Conservation (phyloP, 2,113 vertebrate species). For the Macroglossus sobrinus region DNA sequence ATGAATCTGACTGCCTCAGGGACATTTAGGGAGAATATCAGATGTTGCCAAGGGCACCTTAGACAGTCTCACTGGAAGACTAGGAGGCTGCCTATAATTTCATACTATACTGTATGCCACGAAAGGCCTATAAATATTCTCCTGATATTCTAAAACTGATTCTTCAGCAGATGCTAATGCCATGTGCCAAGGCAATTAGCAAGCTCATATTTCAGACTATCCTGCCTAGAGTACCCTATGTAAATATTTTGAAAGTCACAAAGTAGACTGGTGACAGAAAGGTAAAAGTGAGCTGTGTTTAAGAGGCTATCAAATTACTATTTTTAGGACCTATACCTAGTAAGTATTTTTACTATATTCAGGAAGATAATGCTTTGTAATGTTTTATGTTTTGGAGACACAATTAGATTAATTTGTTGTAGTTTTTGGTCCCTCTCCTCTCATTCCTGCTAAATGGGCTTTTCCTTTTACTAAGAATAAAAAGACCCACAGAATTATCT, state of each 20-base stretch:
- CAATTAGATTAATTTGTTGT: not conserved
- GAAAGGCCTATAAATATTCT: slow-evolving; percentile 55
- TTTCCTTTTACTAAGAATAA: not conserved
- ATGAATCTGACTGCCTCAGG: slow-evolving; percentile 40
- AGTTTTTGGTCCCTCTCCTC: not conserved
- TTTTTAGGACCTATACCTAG: not conserved
- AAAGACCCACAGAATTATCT: not conserved
- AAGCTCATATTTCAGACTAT: slow-evolving; percentile 48
- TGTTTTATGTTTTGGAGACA: not conserved
- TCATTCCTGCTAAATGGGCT: not conserved
- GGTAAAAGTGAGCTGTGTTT: slow-evolving; percentile 1
- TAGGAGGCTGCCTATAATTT: slow-evolving; percentile 18
- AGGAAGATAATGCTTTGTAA: not conserved
- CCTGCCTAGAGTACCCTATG: not conserved
- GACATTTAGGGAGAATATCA: not conserved
- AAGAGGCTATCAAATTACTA: not conserved
- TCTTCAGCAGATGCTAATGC: slow-evolving; percentile 54
- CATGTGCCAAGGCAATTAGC: slow-evolving; percentile 38
- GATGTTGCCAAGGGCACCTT: slow-evolving; percentile 58
- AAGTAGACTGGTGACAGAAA: not conserved
- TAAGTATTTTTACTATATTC: not conserved
- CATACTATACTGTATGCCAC: slow-evolving; percentile 3
- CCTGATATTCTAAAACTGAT: slow-evolving; percentile 31
- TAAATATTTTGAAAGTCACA: slow-evolving; percentile 60
- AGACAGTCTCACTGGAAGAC: not conserved